Evolutionary conservation across 1,140 invertebrate species (phyloP), one percentile per base, ranked within the genome.

Genomic region (Drosophila persimilis): DNA sequence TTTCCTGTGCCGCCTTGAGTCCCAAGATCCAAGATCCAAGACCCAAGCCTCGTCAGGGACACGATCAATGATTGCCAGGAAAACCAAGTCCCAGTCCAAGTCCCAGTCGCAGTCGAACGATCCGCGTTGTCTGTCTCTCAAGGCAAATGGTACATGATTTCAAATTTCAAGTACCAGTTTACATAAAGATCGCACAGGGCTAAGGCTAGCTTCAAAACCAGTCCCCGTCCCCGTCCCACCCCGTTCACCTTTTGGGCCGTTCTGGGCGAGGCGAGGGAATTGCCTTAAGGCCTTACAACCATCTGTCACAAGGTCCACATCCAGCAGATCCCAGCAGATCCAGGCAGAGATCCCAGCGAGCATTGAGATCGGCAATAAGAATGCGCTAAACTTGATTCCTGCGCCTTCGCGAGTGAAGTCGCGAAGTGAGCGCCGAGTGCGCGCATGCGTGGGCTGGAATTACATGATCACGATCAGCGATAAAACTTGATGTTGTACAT

Each of bases 401-500:
- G 72, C 64, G 67, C 43, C 35, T 50, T 26, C 24, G 55, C 20
- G 31, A 35, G 31, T 35, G 31, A 11, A 35, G 31, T 9, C 35
- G 35, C 35, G 35, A 39, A 39, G 35, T 39, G 74, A 78, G 75
- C 76, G 77, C 80, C 75, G 85, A 85, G 79, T 77, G 80, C 84
- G 80, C 84, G 79, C 89, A 90, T 90, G 88, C 88, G 88, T 90
- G 88, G 88, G 88, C 83, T 90, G 88, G 84, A 90, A 90, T 90
- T 90, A 90, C 88, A 90, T 89, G 88, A 90, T 90, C 88, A 90
- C 88, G 88, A 90, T 90, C 86, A 90, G 80, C 88, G 88, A 90
- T 90, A 90, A 90, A 90, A 90, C 89, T 90, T 90, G 88, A 90
- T 90, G 88, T 90, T 90, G 86, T 83, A 88, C 84, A 89, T 88